Percentiles rank a stretch among this genome's conserved stretches.
These are phyloP conservation scores for Propithecus coquereli DNA, from an alignment of 2,113 vertebrate genomes.

Conservation along the genomic window DNA sequence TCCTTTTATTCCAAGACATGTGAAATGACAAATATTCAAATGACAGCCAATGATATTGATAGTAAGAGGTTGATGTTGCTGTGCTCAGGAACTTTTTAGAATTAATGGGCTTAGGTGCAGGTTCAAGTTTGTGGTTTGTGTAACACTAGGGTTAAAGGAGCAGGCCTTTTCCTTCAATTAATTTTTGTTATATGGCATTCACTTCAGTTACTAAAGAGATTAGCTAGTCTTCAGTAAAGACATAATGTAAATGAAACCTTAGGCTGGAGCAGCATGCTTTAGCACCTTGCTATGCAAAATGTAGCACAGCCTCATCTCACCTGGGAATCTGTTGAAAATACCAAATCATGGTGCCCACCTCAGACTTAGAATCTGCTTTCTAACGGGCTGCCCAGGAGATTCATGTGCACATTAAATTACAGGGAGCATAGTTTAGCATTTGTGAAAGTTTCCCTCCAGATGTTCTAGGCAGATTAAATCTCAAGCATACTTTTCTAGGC, in stretches of 20 bases:
- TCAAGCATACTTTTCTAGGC: neutral
- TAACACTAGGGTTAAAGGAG: constrained; percentile 10
- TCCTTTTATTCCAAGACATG: neutral
- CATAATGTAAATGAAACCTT: neutral
- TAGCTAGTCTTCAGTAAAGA: neutral
- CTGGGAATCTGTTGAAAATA: constrained; percentile 31
- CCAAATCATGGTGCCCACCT: neutral
- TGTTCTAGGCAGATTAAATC: neutral
- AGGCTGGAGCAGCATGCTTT: neutral
- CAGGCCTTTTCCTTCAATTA: neutral
- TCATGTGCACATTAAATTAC: neutral
- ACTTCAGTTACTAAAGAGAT: constrained; percentile 31
- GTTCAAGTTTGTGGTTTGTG: neutral
- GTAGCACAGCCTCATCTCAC: neutral
- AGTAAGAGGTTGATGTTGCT: neutral
- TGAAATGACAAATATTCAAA: constrained; percentile 27
- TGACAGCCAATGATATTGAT: neutral
- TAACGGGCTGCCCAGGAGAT: neutral
- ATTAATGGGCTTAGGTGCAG: neutral
- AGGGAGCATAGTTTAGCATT: neutral
- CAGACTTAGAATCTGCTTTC: constrained; percentile 20
- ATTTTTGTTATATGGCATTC: neutral
- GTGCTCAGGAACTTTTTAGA: constrained; percentile 17
- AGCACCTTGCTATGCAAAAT: neutral
- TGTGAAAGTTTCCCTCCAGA: neutral